phyloP scores from a whole-genome alignment of 2,113 vertebrate species.

The Petrocephalus microphthalmus region DNA sequence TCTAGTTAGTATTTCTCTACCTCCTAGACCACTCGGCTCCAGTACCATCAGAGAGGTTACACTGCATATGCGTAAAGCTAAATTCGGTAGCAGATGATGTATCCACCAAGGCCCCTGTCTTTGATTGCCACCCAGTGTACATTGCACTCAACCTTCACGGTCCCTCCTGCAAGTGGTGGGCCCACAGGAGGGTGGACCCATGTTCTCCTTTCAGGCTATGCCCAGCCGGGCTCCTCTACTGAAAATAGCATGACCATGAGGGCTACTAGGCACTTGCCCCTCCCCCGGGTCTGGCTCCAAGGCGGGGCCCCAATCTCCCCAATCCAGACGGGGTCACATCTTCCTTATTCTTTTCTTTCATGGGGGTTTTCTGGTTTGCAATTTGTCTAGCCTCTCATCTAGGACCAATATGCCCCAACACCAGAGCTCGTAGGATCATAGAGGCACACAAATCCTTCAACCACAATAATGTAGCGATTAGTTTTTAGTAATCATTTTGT shows the following conservation, averaged over 20 bases:
- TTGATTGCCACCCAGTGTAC: background rate
- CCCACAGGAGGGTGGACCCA: background rate
- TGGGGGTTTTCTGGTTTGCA: background rate
- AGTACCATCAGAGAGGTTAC: too few species aligned
- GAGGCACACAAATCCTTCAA: background rate
- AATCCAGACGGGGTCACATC: too few species aligned
- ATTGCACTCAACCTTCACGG: background rate
- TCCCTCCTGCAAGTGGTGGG: background rate
- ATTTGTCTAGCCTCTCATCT: background rate
- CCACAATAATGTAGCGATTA: background rate
- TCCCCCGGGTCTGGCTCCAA: too few species aligned
- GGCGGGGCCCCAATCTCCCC: too few species aligned
- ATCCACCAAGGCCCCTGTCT: background rate
- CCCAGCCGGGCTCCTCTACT: too few species aligned
- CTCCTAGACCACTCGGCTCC: background rate
- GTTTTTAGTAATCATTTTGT: background rate
- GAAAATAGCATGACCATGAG: background rate
- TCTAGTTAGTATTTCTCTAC: background rate
- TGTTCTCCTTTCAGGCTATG: background rate
- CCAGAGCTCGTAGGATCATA: background rate
- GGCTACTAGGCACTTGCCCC: background rate
- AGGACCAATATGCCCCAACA: background rate
- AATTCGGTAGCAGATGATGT: background rate
- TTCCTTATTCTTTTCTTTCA: background rate
- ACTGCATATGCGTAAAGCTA: background rate